phyloP scores from a whole-genome alignment of 2,888 invertebrate species.

The Tolmerus cingulatus region DNA sequence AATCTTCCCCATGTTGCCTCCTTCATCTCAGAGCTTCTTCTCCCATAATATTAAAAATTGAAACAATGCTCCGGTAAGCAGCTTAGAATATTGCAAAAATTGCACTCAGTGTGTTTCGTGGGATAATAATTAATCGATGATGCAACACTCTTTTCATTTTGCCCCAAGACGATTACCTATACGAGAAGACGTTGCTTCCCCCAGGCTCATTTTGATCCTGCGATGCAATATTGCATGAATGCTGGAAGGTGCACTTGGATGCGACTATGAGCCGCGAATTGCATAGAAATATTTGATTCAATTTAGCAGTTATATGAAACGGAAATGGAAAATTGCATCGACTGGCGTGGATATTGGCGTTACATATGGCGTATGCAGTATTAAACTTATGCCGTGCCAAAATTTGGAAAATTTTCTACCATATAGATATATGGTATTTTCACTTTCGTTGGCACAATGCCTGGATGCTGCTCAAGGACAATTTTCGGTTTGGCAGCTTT shows the following conservation, averaged over 20 bases:
- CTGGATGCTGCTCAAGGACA: background rate
- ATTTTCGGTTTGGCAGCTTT: background rate
- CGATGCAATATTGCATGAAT: background rate
- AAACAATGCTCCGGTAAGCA: background rate
- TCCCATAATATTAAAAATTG: background rate
- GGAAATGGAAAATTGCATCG: background rate
- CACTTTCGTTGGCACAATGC: background rate
- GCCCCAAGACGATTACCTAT: background rate
- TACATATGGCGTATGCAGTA: background rate
- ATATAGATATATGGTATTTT: background rate
- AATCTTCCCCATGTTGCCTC: background rate
- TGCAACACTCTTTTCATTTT: background rate
- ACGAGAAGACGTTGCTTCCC: background rate
- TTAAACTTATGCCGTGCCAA: background rate
- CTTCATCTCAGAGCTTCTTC: background rate
- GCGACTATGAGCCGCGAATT: background rate
- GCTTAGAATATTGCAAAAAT: background rate
- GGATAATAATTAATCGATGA: background rate
- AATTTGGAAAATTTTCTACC: background rate
- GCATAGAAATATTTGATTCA: background rate
- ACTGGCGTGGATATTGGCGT: background rate
- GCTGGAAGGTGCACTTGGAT: background rate
- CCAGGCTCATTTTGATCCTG: background rate
- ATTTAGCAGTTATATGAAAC: background rate
- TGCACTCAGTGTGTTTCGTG: background rate